Conservation (phyloP, 2,113 vertebrate species). For the Camarhynchus parvulus region DNA sequence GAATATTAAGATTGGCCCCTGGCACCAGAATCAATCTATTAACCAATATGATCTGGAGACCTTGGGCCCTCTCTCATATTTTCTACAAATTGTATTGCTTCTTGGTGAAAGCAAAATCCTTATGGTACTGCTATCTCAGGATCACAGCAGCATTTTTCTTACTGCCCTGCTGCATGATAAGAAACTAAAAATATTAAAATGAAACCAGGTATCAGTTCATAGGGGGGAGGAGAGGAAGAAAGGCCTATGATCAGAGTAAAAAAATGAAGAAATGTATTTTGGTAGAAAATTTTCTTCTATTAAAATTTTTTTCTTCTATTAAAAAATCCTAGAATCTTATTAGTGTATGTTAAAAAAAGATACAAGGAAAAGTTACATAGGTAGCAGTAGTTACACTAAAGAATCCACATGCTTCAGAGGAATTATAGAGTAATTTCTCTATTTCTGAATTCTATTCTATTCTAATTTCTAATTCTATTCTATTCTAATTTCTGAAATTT, state of each 20-base stretch:
- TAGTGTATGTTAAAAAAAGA: background rate
- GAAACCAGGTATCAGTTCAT: background rate
- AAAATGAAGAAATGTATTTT: background rate
- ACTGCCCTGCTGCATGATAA: background rate
- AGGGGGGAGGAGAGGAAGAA: accelerated
- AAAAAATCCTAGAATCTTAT: background rate
- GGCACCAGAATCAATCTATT: constrained; percentile 57
- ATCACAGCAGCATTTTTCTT: background rate
- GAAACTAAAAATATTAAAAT: background rate
- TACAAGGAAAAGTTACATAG: background rate
- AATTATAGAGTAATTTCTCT: background rate
- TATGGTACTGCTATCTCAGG: background rate
- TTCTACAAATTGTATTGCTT: constrained; percentile 33
- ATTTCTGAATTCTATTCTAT: too few relatives aligned
- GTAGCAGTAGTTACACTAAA: background rate
- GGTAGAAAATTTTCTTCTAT: background rate
- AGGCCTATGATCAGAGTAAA: background rate
- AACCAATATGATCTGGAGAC: constrained; percentile 42
- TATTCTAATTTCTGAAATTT: background rate
- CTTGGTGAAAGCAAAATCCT: constrained; percentile 21
- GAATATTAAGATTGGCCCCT: constrained; percentile 8
- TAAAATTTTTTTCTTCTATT: background rate
- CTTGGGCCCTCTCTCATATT: background rate
- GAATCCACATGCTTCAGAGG: background rate
- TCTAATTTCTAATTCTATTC: too few relatives aligned